phyloP scores from a whole-genome alignment of 2,888 invertebrate genomes.

The Polyommatus iphigenia region DNA sequence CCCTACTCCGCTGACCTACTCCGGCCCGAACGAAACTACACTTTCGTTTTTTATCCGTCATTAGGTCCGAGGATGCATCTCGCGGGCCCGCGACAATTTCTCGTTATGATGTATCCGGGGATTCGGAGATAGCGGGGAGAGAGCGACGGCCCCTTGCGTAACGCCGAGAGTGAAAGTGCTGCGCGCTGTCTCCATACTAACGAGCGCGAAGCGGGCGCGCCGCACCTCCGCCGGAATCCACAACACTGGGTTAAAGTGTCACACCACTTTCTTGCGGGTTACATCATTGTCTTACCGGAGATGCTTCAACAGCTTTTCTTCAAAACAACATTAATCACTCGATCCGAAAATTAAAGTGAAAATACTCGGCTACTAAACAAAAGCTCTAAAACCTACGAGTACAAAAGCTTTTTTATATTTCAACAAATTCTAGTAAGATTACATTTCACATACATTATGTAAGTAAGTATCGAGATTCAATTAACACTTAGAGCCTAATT shows the following conservation, averaged over 20 bases:
- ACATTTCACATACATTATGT: neutral
- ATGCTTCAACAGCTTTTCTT: neutral
- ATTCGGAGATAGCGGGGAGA: constrained; percentile 55
- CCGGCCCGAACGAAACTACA: constrained; percentile 71
- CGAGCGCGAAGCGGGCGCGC: constrained; percentile 67
- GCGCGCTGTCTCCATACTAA: constrained; percentile 75
- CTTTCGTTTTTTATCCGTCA: constrained; percentile 75
- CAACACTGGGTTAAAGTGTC: constrained; percentile 72
- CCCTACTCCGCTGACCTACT: constrained; percentile 78
- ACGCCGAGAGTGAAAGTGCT: constrained; percentile 77
- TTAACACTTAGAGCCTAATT: neutral
- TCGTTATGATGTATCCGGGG: constrained; percentile 44
- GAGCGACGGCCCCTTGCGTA: constrained; percentile 62
- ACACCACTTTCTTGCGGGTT: constrained; percentile 59
- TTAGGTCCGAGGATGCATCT: constrained; percentile 71
- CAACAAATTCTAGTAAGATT: neutral
- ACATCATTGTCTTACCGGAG: constrained; percentile 48
- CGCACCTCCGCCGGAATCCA: constrained; percentile 57
- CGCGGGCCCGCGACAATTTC: constrained; percentile 56
- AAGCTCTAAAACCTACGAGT: too few relatives aligned
- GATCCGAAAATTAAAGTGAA: neutral
- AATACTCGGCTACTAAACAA: neutral
- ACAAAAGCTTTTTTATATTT: neutral
- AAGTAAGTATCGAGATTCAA: neutral
- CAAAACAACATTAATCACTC: neutral